These are phyloP conservation scores for Plagiodera versicolora DNA, from an alignment of 2,888 invertebrate genomes.

Conservation along the genomic window DNA sequence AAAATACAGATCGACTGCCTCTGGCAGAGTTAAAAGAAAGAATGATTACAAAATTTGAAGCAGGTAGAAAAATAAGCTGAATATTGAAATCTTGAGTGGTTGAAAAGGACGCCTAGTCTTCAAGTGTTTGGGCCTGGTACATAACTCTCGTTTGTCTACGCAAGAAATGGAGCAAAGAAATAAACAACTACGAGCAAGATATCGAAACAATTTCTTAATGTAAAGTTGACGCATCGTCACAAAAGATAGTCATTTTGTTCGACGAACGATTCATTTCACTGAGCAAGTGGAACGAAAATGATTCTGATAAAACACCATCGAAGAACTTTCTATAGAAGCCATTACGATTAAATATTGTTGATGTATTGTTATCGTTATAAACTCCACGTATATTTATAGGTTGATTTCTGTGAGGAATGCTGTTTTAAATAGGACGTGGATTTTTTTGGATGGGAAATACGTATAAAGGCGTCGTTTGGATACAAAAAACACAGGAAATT, in stretches of 20 bases:
- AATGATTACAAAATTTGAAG: too few relatives aligned
- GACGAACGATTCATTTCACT: neutral
- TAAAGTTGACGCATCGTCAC: neutral
- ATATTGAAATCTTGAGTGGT: too few relatives aligned
- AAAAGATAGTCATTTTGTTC: neutral
- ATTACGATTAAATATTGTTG: conserved; percentile 1
- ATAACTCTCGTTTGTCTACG: neutral
- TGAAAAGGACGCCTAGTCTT: too few relatives aligned
- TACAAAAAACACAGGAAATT: too few relatives aligned
- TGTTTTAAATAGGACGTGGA: neutral
- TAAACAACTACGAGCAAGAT: neutral
- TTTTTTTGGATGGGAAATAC: neutral
- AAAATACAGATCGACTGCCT: too few relatives aligned
- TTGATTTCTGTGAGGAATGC: neutral
- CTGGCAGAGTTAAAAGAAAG: too few relatives aligned
- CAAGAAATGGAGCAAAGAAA: neutral
- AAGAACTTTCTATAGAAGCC: neutral
- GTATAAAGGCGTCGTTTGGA: too few relatives aligned
- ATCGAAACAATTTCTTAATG: neutral
- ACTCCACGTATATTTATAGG: neutral
- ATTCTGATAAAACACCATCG: neutral
- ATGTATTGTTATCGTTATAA: neutral
- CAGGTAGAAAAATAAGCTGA: too few relatives aligned
- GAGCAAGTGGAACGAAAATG: neutral
- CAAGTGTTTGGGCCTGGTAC: too few relatives aligned